Evolutionary conservation across 1,140 invertebrate species (phyloP), one percentile per base, ranked within the genome.

Genomic region (Acyrthosiphon pisum): DNA sequence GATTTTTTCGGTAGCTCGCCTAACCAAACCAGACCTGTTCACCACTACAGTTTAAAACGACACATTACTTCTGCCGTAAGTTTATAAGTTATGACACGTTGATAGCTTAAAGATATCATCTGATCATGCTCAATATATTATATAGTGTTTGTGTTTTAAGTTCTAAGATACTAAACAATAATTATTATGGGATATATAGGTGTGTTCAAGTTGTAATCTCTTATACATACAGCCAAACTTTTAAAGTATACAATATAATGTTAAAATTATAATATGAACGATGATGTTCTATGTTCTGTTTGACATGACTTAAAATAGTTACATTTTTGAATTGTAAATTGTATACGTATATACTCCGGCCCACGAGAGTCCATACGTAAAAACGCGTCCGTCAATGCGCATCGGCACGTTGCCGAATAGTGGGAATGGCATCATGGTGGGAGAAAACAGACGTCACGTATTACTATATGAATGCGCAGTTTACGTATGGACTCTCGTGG

Each of bases 61-160:
- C n/a, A 37, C 37, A 8, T 53, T 37, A 37, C 6, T 23, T 22
- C 46, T n/a, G 44, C 26, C 6, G 30, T 88, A 7, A 35, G 46
- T 88, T 7, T 50, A n/a, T 35, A 41, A 88, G 46, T n/a, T 48
- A 50, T n/a, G 22, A 88, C n/a, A 53, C 22, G 22, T 50, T 89
- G n/a, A 53, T 89, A 89, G 84, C 2, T 41, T 46, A 20, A n/a
- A 86, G 14, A 50, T 89, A 37, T 88, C 35, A 88, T 50, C 41
- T 35, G 48, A 53, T 50, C 48, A 20, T 89, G n/a, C 30, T 35
- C n/a, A 35, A 37, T 89, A 89, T 50, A 53, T 53, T 46, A 37
- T 53, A 48, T 37, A 37, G 46, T 89, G 48, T 89, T 89, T 89
- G 48, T 53, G 48, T 89, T 89, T 37, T 20, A 89, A 89, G 87